Evolutionary conservation across 2,113 vertebrate genomes (phyloP), one percentile per base, ranked within the genome.

Genomic region (Callospermophilus lateralis): DNA sequence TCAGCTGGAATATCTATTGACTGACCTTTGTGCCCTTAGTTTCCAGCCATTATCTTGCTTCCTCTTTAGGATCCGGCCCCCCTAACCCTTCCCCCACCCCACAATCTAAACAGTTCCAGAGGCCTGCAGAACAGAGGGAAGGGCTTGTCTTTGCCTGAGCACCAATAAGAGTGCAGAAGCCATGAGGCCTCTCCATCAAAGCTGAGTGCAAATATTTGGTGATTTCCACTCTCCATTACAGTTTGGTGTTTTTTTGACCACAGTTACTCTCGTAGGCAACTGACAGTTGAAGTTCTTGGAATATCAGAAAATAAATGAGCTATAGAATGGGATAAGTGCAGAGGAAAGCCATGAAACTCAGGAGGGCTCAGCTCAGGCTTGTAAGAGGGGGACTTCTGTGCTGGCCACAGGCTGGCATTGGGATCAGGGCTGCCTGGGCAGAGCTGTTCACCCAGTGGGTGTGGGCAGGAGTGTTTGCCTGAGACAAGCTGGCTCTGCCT

Each of bases 161-260:
- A 61, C 58, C 9, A 61, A 6, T 8, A 61, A 24, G 58, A 61
- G 8, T 24, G 26, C 22, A 61, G 55, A 58, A 20, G 55, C 22
- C 22, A 20, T 55, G 19, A 55, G 4, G 48, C 12, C 53, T 12
- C 28, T 0, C 2, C 6, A 24, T 37, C 24, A 9, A 0, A 48
- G 26, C 16, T 30, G 11, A 17, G 13, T 77, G 42, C 26, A 48
- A 37, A n/a, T 16, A 7, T 84, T n/a, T 84, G 45, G 28, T 67
- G 6, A 20, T 63, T 61, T 2, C 22, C 58, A 61, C 58, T 26
- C 26, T 61, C 22, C 9, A 61, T 9, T 61, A 61, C 58, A 7
- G 58, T 61, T 61, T 22, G 24, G 24, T 61, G 8, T 61, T 26
- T 61, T 61, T n/a, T 74, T 45, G 34, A 28, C 9, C 30, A 26